Conservation (phyloP, 2,797 vertebrate genomes). For the Notolepis coatsorum region DNA sequence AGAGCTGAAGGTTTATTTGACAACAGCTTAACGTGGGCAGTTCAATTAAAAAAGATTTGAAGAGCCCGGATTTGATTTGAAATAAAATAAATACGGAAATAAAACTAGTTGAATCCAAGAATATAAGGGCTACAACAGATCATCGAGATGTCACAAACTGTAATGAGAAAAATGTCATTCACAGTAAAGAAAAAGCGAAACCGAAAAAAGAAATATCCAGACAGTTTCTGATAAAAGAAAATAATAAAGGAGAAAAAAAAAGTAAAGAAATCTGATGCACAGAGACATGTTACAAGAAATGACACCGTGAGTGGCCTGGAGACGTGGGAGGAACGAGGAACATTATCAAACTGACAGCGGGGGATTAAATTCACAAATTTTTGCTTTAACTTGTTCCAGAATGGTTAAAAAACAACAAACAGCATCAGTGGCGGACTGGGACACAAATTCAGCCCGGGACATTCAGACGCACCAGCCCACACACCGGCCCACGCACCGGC, state of each 20-base stretch:
- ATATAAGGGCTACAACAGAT: too few species aligned
- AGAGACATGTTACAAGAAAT: constrained; percentile 60
- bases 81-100: constrained; percentile 33
- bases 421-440: too few species aligned
- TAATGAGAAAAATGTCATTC: not conserved
- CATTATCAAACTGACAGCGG: too few species aligned
- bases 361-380: too few species aligned
- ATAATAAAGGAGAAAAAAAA: constrained; percentile 40
- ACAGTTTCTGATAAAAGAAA: constrained; percentile 31
- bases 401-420: too few species aligned
- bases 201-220: constrained; percentile 36
- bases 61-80: constrained; percentile 25
- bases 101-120: not conserved
- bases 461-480: too few species aligned
- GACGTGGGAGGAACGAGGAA: too few species aligned
- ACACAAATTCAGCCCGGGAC: too few species aligned
- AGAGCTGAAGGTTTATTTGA: constrained; percentile 29
- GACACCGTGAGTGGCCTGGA: constrained; percentile 71
- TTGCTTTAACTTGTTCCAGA: too few species aligned
- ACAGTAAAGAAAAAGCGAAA: not conserved
- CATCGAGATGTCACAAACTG: not conserved
- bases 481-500: too few species aligned
- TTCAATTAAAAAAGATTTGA: constrained; percentile 41
- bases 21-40: constrained; percentile 36
- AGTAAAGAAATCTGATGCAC: too few species aligned